phyloP scores from a whole-genome alignment of 2,888 invertebrate genomes.

The Plagiodera versicolora region DNA sequence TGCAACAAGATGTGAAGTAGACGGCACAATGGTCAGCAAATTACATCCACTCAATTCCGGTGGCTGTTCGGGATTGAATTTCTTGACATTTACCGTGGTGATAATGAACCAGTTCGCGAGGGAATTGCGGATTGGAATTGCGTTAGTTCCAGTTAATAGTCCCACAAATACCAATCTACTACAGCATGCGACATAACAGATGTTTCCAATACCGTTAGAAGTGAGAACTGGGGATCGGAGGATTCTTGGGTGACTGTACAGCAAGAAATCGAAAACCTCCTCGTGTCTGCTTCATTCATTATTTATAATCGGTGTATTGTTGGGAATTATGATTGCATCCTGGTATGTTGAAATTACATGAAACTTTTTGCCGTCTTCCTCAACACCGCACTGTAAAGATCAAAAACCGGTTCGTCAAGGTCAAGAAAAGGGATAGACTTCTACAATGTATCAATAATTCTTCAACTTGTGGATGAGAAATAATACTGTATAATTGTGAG shows the following conservation, averaged over 20 bases:
- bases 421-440: no score
- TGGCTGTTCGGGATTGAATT: neutral
- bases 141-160: conserved; percentile 19
- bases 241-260: neutral
- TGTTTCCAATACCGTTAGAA: conserved; percentile 20
- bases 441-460: no score
- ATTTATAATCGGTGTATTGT: no score
- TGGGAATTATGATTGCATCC: no score
- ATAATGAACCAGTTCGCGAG: neutral
- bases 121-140: conserved; percentile 12
- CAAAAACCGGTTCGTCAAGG: no score
- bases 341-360: no score
- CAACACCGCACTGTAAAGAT: no score
- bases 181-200: conserved; percentile 20
- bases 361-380: no score
- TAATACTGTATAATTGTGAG: no score
- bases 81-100: conserved; percentile 6
- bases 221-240: neutral
- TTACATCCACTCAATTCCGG: neutral
- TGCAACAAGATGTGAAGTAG: neutral
- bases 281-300: no score
- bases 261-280: no score
- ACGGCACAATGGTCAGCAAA: neutral
- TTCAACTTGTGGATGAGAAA: no score
- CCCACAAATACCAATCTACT: conserved; percentile 8